Evolutionary conservation across 2,888 invertebrate genomes (phyloP).

Genomic region (Leptinotarsa juncta): DNA sequence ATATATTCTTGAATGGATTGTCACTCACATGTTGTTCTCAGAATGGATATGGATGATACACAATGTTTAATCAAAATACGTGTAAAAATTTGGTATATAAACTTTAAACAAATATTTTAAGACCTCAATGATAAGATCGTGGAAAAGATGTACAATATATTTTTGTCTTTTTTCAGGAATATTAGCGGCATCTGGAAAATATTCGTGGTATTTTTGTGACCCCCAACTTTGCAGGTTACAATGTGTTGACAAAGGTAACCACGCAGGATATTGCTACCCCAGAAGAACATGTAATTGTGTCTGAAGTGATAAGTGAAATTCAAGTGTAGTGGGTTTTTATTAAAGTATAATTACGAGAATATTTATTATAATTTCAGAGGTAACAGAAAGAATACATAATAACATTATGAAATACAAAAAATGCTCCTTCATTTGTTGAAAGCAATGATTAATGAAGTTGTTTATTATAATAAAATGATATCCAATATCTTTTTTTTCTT

Average conservation of each 20-base stretch:
- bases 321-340: too few relatives aligned
- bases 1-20: too few relatives aligned
- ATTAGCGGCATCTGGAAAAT: constrained; percentile 2
- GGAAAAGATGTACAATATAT: neutral
- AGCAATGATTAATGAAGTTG: too few relatives aligned
- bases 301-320: neutral
- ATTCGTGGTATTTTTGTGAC: constrained; percentile 12
- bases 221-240: constrained; percentile 13
- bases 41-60: too few relatives aligned
- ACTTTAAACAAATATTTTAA: neutral
- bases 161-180: constrained; percentile 8
- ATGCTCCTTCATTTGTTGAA: too few relatives aligned
- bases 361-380: neutral
- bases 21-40: too few relatives aligned
- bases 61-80: too few relatives aligned
- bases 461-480: too few relatives aligned
- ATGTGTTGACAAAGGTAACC: constrained; percentile 18
- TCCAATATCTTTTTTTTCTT: too few relatives aligned
- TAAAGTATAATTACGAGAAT: neutral
- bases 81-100: too few relatives aligned
- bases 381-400: too few relatives aligned
- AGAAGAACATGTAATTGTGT: constrained; percentile 25
- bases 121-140: neutral
- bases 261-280: constrained; percentile 26
- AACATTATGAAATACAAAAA: too few relatives aligned